phyloP scores from a whole-genome alignment of 2,888 invertebrate species.

The Ennomos erosarius region DNA sequence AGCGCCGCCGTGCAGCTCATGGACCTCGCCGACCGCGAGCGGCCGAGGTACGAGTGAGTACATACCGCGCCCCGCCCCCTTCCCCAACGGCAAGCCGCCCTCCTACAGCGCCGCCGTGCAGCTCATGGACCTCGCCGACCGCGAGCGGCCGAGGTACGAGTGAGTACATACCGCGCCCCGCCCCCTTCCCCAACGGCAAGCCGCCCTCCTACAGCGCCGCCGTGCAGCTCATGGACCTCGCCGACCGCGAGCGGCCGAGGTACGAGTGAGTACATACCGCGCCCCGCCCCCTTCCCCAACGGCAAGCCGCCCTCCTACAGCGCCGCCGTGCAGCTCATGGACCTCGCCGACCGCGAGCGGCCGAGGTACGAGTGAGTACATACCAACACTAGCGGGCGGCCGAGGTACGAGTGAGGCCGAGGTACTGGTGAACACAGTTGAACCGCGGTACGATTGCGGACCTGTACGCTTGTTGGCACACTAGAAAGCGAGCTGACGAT shows the following conservation, averaged over 20 bases:
- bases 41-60: conserved; percentile 60
- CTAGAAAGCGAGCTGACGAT: too few species aligned
- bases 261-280: conserved; percentile 62
- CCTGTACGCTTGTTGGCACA: too few species aligned
- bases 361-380: conserved; percentile 59
- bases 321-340: conserved; percentile 85
- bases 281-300: conserved; percentile 87
- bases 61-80: conserved; percentile 85
- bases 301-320: conserved; percentile 84
- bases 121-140: conserved; percentile 73
- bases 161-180: conserved; percentile 75
- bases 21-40: conserved; percentile 66
- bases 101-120: conserved; percentile 86
- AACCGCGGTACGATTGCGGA: too few species aligned
- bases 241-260: conserved; percentile 65
- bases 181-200: conserved; percentile 88
- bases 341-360: conserved; percentile 63
- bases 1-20: conserved; percentile 86
- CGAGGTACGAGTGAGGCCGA: too few species aligned
- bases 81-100: conserved; percentile 86
- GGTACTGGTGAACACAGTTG: too few species aligned
- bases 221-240: conserved; percentile 82
- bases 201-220: conserved; percentile 84
- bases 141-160: conserved; percentile 63
- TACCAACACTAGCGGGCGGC: too few species aligned